A percentile compares a stretch with the other conserved stretches of the same genome.
Evolutionary conservation across 1,140 invertebrate genomes (phyloP).

Genomic region (Zaprionus tsacasi): DNA sequence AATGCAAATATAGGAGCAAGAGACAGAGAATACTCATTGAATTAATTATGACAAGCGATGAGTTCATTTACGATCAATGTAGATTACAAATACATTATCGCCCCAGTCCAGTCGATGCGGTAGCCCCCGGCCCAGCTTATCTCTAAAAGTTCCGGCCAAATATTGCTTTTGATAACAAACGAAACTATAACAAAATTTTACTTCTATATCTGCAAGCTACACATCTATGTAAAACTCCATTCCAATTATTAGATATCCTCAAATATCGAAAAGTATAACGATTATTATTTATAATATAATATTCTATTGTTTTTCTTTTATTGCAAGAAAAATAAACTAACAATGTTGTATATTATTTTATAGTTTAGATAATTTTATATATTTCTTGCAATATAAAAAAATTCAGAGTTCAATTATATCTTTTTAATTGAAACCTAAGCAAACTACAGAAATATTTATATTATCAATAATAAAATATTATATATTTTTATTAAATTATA

Average conservation of each 20-base stretch:
- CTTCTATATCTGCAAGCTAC: neutral
- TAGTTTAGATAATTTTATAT: too few species aligned
- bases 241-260: too few species aligned
- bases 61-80: constrained; percentile 68
- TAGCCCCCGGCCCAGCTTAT: constrained; percentile 26
- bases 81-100: constrained; percentile 63
- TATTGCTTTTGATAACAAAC: constrained; percentile 12
- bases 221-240: neutral
- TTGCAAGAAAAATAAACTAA: neutral
- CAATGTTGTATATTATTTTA: too few species aligned
- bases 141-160: constrained; percentile 39
- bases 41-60: constrained; percentile 77
- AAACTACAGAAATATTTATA: too few species aligned
- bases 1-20: neutral
- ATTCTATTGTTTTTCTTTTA: neutral
- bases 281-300: neutral
- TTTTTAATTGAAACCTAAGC: too few species aligned
- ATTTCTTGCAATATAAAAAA: too few species aligned
- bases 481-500: too few species aligned
- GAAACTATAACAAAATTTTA: neutral
- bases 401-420: too few species aligned
- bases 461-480: too few species aligned
- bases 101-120: constrained; percentile 20
- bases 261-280: too few species aligned
- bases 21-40: constrained; percentile 58